Evolutionary conservation across 2,888 invertebrate species (phyloP).

Genomic region (Cryptophagus acutangulus): DNA sequence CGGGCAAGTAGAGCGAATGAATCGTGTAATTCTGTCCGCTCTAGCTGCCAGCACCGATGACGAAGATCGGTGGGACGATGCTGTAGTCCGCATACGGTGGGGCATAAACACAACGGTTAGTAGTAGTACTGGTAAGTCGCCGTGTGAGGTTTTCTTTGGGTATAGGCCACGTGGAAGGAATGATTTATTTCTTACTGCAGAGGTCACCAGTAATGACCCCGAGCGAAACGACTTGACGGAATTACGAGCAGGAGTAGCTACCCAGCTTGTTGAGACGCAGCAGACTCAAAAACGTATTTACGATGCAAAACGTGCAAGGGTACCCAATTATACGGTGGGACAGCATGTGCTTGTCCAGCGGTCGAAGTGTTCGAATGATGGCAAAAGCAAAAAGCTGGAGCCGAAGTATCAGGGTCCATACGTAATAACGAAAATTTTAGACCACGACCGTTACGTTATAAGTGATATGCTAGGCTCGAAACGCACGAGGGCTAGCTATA

Average conservation of each 20-base stretch:
- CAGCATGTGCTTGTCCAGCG: conserved; percentile 22
- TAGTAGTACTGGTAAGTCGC: conserved; percentile 23
- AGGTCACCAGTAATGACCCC: conserved; percentile 15
- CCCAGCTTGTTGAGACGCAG: conserved; percentile 11
- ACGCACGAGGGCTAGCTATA: conserved; percentile 19
- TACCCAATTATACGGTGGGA: conserved; percentile 20
- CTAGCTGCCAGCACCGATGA: conserved; percentile 19
- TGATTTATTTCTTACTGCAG: conserved; percentile 21
- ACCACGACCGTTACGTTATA: conserved; percentile 24
- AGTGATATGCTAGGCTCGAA: conserved; percentile 19
- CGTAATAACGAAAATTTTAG: conserved; percentile 20
- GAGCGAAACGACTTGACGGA: conserved; percentile 10
- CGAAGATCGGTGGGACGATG: conserved; percentile 27
- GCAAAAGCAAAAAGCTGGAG: conserved; percentile 25
- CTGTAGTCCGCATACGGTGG: conserved; percentile 19
- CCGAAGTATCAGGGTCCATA: conserved; percentile 23
- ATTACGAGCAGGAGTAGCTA: conserved; percentile 13
- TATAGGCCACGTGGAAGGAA: conserved; percentile 23
- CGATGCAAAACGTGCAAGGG: conserved; percentile 18
- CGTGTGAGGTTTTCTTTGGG: conserved; percentile 28
- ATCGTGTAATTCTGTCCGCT: conserved; percentile 22
- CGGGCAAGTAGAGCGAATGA: conserved; percentile 30
- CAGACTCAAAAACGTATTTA: conserved; percentile 15
- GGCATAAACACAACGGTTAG: conserved; percentile 25
- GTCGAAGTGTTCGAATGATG: conserved; percentile 19